Evolutionary conservation across 2,888 invertebrate species (phyloP).

Genomic region (Gastrophysa polygoni): DNA sequence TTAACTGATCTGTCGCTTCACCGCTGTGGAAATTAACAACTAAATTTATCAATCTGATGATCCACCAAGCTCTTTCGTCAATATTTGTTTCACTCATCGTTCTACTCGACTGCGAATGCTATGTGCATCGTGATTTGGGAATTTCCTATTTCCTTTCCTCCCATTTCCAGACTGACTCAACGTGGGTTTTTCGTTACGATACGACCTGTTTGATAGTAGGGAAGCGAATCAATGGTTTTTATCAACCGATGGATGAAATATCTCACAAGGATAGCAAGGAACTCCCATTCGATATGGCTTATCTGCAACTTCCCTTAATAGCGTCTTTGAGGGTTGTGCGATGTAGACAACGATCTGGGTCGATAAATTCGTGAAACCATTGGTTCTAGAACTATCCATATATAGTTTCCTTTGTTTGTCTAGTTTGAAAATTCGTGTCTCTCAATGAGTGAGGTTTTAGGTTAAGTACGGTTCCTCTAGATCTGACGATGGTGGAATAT

Average conservation of each 20-base stretch:
- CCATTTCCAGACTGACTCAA: background rate
- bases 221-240: background rate
- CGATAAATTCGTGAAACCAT: background rate
- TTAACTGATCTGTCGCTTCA: no score
- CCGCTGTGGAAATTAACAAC: no score
- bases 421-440: no score
- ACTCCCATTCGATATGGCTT: background rate
- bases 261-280: background rate
- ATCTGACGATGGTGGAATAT: no score
- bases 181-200: background rate
- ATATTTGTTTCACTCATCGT: no score
- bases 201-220: background rate
- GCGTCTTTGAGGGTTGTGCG: background rate
- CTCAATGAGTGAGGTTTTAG: no score
- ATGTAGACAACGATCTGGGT: background rate
- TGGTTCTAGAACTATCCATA: no score
- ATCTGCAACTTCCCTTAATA: background rate
- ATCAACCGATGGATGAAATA: background rate
- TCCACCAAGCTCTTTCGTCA: no score
- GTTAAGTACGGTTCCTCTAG: no score
- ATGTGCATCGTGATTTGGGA: background rate
- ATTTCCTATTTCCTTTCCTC: background rate
- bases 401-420: no score
- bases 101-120: no score
- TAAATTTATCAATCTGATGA: no score